Percentiles rank a stretch among this genome's conserved stretches.
phyloP scores from a whole-genome alignment of 2,888 invertebrate species.

The Platycheirus albimanus region DNA sequence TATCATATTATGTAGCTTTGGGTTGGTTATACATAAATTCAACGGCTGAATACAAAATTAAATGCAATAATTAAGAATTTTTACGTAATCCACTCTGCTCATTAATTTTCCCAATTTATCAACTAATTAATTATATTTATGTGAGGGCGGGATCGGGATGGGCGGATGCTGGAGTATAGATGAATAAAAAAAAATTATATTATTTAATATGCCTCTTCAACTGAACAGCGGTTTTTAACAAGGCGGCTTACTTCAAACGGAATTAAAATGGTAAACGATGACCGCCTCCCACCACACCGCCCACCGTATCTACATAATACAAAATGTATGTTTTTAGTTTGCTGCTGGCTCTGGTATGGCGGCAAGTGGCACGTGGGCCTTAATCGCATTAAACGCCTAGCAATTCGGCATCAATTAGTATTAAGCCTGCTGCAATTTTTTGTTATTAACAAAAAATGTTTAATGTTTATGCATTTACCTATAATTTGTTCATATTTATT shows the following conservation, averaged over 20 bases:
- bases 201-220: constrained; percentile 2
- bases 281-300: too few relatives aligned
- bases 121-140: constrained; percentile 67
- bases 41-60: constrained; percentile 27
- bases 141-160: background rate
- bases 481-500: constrained; percentile 59
- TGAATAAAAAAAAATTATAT: background rate
- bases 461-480: constrained; percentile 37
- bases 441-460: constrained; percentile 33
- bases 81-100: constrained; percentile 66
- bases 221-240: constrained; percentile 2
- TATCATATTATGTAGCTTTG: background rate
- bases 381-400: constrained; percentile 58
- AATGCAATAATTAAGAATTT: constrained; percentile 63
- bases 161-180: background rate
- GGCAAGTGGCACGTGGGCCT: constrained; percentile 35
- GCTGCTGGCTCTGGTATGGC: too few relatives aligned
- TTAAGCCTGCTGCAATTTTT: constrained; percentile 43
- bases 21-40: background rate
- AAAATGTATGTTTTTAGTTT: background rate
- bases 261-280: constrained; percentile 30
- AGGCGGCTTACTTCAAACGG: constrained; percentile 4
- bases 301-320: too few relatives aligned
- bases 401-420: constrained; percentile 65
- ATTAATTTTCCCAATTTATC: constrained; percentile 69